Conservation (phyloP, 37 sponge, comb jelly and placozoan genomes). For the Spongia lamella region DNA sequence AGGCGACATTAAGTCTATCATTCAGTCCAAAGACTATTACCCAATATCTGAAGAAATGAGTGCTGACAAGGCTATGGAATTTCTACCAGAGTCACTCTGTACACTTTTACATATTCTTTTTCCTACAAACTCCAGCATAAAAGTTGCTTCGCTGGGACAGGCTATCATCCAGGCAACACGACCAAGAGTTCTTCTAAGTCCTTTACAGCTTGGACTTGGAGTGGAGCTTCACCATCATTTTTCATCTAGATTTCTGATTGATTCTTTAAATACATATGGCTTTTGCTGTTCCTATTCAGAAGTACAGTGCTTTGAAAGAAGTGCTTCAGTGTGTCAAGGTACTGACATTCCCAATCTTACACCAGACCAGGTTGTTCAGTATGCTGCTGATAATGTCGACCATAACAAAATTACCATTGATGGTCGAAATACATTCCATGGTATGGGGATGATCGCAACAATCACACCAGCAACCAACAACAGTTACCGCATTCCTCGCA, state of each 20-base stretch:
- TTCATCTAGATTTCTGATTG: slow-evolving; percentile 1
- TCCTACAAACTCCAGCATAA: too few relatives aligned
- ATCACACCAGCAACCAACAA: slow-evolving; percentile 23
- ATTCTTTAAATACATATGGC: too few relatives aligned
- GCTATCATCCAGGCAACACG: slow-evolving; percentile 1
- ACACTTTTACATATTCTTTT: too few relatives aligned
- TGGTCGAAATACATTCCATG: slow-evolving; percentile 26
- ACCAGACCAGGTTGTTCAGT: slow-evolving; percentile 20
- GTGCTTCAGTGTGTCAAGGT: slow-evolving; percentile 22
- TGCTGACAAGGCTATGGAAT: too few relatives aligned
- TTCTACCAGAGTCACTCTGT: too few relatives aligned
- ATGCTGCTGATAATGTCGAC: slow-evolving; percentile 26
- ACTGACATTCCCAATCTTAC: slow-evolving; percentile 32
- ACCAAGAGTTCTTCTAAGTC: too few relatives aligned
- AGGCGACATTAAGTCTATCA: not conserved
- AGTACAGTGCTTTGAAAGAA: slow-evolving; percentile 13
- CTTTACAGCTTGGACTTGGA: too few relatives aligned
- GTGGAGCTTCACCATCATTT: slow-evolving; percentile 11
- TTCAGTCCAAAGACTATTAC: too few relatives aligned
- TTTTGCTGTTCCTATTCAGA: slow-evolving; percentile 24
- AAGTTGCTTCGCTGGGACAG: slow-evolving; percentile 9
- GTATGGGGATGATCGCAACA: slow-evolving; percentile 19
- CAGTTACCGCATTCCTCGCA: slow-evolving; percentile 19
- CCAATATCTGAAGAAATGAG: too few relatives aligned
- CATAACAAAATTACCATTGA: slow-evolving; percentile 26